phyloP scores from a whole-genome alignment of 1,140 invertebrate species.

The Anoplolepis gracilipes region DNA sequence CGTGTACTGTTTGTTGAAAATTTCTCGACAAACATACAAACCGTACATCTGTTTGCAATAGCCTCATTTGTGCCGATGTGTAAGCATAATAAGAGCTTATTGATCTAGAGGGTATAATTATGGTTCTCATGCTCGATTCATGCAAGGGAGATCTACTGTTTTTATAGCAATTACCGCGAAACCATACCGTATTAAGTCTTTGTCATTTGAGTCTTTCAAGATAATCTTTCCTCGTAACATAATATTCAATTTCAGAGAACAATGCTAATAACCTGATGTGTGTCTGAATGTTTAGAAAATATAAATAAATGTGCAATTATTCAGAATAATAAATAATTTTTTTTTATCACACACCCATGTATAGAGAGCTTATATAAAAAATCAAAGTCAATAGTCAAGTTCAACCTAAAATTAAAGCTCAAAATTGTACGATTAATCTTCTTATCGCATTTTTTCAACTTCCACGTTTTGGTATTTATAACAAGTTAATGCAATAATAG shows the following conservation, averaged over 20 bases:
- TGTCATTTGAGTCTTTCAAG: constrained; percentile 18
- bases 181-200: constrained; percentile 17
- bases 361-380: background rate
- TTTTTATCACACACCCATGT: background rate
- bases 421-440: background rate
- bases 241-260: constrained; percentile 4
- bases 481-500: background rate
- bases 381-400: constrained; percentile 11
- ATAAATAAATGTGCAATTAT: background rate
- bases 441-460: background rate
- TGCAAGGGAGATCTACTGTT: constrained; percentile 48
- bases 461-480: background rate
- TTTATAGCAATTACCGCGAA: constrained; percentile 48
- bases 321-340: background rate
- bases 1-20: constrained; percentile 35
- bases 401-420: background rate
- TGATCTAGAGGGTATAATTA: constrained; percentile 73
- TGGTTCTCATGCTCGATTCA: constrained; percentile 57
- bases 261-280: background rate
- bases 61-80: constrained; percentile 53
- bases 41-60: constrained; percentile 41
- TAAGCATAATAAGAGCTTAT: constrained; percentile 68
- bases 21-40: constrained; percentile 50
- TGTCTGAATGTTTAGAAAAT: background rate
- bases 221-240: background rate